Evolutionary conservation across 2,797 vertebrate species (phyloP), one percentile per base, ranked within the genome.

Genomic region (Cossypha heuglini): DNA sequence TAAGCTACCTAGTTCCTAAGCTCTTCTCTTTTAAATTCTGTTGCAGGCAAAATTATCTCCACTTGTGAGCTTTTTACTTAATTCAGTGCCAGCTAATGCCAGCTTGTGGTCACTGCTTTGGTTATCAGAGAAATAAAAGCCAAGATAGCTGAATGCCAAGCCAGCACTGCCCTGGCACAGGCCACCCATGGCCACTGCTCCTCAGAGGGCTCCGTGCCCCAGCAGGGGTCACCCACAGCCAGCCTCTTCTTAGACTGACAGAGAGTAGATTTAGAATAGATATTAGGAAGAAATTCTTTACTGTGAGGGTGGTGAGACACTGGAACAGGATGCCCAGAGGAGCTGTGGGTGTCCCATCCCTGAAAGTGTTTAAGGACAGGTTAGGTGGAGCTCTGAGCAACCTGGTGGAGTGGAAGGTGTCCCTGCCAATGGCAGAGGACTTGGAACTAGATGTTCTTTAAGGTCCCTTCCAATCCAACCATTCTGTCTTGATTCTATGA

Each of bases 211-310:
- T 45, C 33, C 0, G 0, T 69, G 45, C 4, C 22, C 40, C 21
- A 40, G 10, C 3, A 2, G 1, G 3, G 31, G 22, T 72, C 45
- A 48, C 16, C 24, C 17, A 40, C 0, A 0, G 52, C 43, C 7
- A 15, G 26, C 7, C 18, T 33, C 75, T 21, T 37, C 26, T 49
- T 38, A 38, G 38, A 63, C 16, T 45, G n/a, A 33, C 19, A 57
- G n/a, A 38, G 28, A 0, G 0, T 2, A 33, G 37, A 45, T 51
- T 45, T 38, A 51, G 43, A 38, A 29, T 0, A 38, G n/a, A 16
- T 33, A 4, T 25, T 13, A 49, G 16, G 37, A 38, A 49, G 28
- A 62, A n/a, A 49, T 25, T 69, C n/a, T 69, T 73, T 8, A 43
- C 37, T 38, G 6, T 26, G 37, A 49, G 16, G 24, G 9, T 55